These are phyloP conservation scores for Callitettix versicolor DNA, from an alignment of 1,140 invertebrate species.

Conservation along the genomic window DNA sequence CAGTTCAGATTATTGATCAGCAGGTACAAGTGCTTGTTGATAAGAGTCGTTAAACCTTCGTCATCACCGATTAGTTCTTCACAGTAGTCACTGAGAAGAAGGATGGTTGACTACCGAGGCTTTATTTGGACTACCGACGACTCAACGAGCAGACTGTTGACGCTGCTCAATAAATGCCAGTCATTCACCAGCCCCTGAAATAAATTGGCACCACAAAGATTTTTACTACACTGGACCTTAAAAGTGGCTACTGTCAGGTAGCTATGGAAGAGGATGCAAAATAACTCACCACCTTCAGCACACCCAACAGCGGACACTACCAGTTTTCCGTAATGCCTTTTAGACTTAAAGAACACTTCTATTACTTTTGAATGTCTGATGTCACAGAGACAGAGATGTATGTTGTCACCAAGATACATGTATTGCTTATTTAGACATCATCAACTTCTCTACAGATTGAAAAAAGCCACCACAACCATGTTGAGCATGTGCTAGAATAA, in stretches of 20 bases:
- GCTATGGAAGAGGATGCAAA: constrained; percentile 2
- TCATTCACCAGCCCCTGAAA: neutral
- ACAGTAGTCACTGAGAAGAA: constrained; percentile 41
- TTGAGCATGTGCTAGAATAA: constrained; percentile 20
- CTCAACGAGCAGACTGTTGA: constrained; percentile 33
- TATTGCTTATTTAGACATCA: constrained; percentile 26
- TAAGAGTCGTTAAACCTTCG: no score
- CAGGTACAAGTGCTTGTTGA: no score
- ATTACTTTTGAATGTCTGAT: constrained; percentile 26
- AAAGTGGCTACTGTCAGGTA: constrained; percentile 25
- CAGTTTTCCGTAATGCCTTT: constrained; percentile 30
- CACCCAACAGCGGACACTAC: constrained; percentile 24
- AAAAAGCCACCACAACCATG: constrained; percentile 22
- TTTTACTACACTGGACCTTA: constrained; percentile 28
- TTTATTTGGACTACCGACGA: constrained; percentile 36
- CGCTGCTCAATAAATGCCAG: constrained; percentile 25
- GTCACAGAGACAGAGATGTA: constrained; percentile 17
- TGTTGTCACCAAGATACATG: constrained; percentile 7
- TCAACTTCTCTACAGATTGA: constrained; percentile 18
- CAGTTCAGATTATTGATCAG: no score
- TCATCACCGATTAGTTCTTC: constrained; percentile 34
- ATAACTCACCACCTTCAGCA: constrained; percentile 17
- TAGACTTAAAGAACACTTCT: constrained; percentile 29
- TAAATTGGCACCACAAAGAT: constrained; percentile 24
- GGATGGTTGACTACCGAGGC: constrained; percentile 34